phyloP scores from a whole-genome alignment of 2,113 vertebrate genomes.

The Misgurnus anguillicaudatus region DNA sequence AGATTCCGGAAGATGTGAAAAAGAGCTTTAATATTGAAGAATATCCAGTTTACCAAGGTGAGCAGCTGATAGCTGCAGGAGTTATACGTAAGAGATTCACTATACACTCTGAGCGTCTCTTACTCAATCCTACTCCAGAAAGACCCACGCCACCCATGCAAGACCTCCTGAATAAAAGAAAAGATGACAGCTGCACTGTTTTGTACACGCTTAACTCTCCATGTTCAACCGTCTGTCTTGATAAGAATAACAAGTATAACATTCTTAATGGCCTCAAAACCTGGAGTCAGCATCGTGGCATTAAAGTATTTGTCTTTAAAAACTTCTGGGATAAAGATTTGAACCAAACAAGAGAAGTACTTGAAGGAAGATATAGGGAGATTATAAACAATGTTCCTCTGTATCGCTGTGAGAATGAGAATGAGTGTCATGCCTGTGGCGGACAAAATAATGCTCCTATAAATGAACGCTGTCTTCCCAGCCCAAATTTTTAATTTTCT shows the following conservation, averaged over 20 bases:
- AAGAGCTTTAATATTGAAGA: neutral
- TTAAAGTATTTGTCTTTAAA: neutral
- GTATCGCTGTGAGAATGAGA: too few relatives aligned
- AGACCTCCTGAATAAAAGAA: too few relatives aligned
- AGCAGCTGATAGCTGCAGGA: constrained; percentile 7
- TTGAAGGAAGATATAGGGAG: too few relatives aligned
- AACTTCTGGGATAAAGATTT: neutral
- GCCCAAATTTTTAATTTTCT: too few relatives aligned
- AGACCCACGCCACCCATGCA: too few relatives aligned
- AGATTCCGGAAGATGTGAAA: neutral
- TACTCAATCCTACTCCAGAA: too few relatives aligned
- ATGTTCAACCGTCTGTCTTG: neutral
- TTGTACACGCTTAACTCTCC: neutral
- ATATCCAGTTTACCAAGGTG: neutral
- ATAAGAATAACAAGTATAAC: neutral
- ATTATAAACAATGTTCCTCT: neutral
- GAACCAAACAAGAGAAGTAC: too few relatives aligned
- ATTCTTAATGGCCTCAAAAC: neutral
- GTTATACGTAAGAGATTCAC: too few relatives aligned
- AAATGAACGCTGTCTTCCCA: too few relatives aligned
- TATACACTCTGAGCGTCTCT: too few relatives aligned
- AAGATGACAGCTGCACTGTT: too few relatives aligned
- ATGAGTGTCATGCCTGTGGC: neutral
- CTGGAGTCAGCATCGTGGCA: neutral
- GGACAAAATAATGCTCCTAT: too few relatives aligned